Evolutionary conservation across 2,113 vertebrate genomes (phyloP).

Genomic region (Passer domesticus): DNA sequence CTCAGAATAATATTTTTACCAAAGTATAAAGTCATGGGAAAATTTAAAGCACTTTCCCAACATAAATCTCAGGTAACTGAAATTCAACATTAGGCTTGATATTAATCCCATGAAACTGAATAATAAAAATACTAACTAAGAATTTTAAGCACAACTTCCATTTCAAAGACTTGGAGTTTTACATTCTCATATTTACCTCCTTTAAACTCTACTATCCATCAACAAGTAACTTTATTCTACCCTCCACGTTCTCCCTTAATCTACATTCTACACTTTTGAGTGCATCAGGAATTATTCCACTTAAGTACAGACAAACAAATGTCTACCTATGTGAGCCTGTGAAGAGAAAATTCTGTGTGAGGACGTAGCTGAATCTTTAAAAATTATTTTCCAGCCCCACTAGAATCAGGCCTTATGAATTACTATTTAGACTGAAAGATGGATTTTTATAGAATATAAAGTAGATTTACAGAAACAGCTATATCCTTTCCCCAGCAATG

Average conservation of each 20-base stretch:
- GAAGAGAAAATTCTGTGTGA: background rate
- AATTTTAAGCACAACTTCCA: background rate
- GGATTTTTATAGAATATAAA: background rate
- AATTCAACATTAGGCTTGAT: background rate
- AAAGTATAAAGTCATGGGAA: background rate
- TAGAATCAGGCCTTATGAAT: background rate
- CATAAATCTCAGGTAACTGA: background rate
- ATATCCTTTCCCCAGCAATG: background rate
- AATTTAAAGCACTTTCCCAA: background rate
- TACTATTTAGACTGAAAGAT: background rate
- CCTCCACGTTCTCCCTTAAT: background rate
- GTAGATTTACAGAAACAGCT: background rate
- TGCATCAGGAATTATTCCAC: background rate
- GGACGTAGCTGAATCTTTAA: background rate
- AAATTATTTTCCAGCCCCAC: background rate
- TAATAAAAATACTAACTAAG: background rate
- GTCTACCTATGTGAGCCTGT: background rate
- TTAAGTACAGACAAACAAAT: background rate
- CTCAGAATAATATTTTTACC: background rate
- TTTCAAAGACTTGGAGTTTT: background rate
- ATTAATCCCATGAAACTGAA: background rate
- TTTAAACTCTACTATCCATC: background rate
- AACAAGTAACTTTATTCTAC: background rate
- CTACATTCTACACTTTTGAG: background rate
- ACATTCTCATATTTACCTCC: background rate